Conservation (phyloP, 92 coral and sea anemone species). For the Desmophyllum pertusum region DNA sequence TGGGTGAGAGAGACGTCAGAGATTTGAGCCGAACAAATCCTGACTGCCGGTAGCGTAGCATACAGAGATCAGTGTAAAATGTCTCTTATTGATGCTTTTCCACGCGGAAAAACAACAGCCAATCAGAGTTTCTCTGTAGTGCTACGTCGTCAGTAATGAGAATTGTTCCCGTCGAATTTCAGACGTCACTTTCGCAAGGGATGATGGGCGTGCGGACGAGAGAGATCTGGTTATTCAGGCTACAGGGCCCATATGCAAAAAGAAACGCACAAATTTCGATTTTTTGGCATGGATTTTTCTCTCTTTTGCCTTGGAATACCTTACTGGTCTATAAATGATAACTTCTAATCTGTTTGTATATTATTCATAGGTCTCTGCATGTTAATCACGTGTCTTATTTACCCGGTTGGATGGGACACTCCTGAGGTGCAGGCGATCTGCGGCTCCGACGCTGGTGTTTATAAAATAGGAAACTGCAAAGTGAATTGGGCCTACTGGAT, state of each 20-base stretch:
- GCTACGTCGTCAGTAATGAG: neutral
- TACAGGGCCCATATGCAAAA: too few relatives aligned
- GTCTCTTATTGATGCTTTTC: too few relatives aligned
- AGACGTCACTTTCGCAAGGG: neutral
- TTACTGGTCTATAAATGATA: neutral
- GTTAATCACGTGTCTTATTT: slow-evolving; percentile 76
- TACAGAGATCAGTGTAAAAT: neutral
- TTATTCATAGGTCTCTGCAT: slow-evolving; percentile 69
- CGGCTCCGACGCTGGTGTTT: slow-evolving; percentile 75
- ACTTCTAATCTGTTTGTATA: neutral
- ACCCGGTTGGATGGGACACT: slow-evolving; percentile 93
- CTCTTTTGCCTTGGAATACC: too few relatives aligned
- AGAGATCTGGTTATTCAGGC: too few relatives aligned
- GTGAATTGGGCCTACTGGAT: slow-evolving; percentile 94
- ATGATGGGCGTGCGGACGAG: neutral
- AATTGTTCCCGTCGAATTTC: too few relatives aligned
- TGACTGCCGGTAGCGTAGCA: neutral
- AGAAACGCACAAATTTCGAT: too few relatives aligned
- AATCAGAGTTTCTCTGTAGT: too few relatives aligned
- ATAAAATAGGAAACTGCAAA: slow-evolving; percentile 80
- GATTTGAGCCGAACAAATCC: neutral
- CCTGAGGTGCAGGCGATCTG: slow-evolving; percentile 78
- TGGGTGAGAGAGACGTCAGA: neutral
- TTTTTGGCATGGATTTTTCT: too few relatives aligned
- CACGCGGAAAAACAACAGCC: too few relatives aligned